phyloP scores from a whole-genome alignment of 1,140 invertebrate genomes.

The Lasaia peninsularis region DNA sequence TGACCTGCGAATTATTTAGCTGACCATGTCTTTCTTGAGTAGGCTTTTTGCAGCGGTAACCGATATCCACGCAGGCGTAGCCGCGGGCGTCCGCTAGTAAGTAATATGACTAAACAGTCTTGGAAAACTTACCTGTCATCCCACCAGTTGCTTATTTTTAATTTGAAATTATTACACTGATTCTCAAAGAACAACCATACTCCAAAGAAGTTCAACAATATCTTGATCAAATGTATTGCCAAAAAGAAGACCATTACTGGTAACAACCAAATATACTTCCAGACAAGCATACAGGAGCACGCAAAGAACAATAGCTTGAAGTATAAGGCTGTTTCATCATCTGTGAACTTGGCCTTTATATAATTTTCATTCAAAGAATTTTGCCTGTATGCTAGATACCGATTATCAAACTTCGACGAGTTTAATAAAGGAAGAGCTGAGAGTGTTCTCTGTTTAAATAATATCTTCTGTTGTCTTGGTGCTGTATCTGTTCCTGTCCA shows the following conservation, averaged over 20 bases:
- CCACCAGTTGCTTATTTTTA: conserved; percentile 62
- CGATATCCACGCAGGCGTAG: too few relatives aligned
- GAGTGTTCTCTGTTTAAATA: conserved; percentile 70
- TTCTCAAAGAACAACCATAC: conserved; percentile 72
- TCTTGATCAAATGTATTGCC: conserved; percentile 65
- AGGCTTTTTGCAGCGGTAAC: too few relatives aligned
- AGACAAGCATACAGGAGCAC: conserved; percentile 70
- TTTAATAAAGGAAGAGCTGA: conserved; percentile 65
- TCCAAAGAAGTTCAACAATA: conserved; percentile 64
- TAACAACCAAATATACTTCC: conserved; percentile 73
- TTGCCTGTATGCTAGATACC: conserved; percentile 61
- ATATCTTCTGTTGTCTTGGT: conserved; percentile 55
- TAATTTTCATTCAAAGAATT: conserved; percentile 68
- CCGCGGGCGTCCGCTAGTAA: too few relatives aligned
- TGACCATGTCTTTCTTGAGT: too few relatives aligned
- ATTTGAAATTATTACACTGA: conserved; percentile 53
- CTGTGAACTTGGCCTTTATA: conserved; percentile 59
- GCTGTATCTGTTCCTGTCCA: conserved; percentile 42
- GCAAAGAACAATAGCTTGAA: conserved; percentile 71
- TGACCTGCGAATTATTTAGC: too few relatives aligned
- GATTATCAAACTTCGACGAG: conserved; percentile 58
- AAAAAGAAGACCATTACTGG: conserved; percentile 69
- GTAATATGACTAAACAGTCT: too few relatives aligned
- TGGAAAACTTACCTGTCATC: conserved; percentile 51
- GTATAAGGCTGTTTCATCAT: conserved; percentile 69